Evolutionary conservation across 2,888 invertebrate genomes (phyloP), one percentile per base, ranked within the genome.

Genomic region (Stenotaenia linearis): DNA sequence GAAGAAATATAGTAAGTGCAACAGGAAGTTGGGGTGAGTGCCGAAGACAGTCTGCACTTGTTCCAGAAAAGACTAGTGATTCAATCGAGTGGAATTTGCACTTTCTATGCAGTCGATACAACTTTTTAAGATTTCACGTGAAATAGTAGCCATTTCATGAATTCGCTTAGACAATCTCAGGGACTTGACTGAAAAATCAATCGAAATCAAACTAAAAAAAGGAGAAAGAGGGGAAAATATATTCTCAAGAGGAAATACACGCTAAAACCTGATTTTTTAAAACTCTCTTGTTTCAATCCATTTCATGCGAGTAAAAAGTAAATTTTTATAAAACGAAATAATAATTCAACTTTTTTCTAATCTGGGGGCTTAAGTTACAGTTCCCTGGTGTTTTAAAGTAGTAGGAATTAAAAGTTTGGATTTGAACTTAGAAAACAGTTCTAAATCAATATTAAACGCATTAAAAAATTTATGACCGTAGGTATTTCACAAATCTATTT

Each of bases 61-160:
- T 69, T 50, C 18, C 18, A 50, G 50, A 50, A 50, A 69, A 23
- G 12, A 28, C 69, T 23, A 69, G 28, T 28, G 69, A 69, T 69
- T 69, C 69, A 69, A 69, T 28, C 12, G 28, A 25, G 12, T 69
- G 21, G 18, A 56, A 56, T 56, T 21, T 56, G 69, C 28, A 69
- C 25, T 69, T 28, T 69, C 23, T 69, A 69, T 69, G 69, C 69
- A 69, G 69, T 69, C 69, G 69, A 28, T 69, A 69, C 69, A 69
- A 69, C 28, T 69, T 69, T 28, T 69, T 69, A 12, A 28, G 25
- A 69, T 69, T 69, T 25, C n/a, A 25, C n/a, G 23, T 69, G 28
- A 12, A 69, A 28, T 69, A 69, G 28, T 25, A 28, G 69, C 9
- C 25, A 28, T 69, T 25, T 1, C 69, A 25, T 23, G 21, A 21